Conservation (phyloP, 1,140 invertebrate genomes). For the Philaenus spumarius region DNA sequence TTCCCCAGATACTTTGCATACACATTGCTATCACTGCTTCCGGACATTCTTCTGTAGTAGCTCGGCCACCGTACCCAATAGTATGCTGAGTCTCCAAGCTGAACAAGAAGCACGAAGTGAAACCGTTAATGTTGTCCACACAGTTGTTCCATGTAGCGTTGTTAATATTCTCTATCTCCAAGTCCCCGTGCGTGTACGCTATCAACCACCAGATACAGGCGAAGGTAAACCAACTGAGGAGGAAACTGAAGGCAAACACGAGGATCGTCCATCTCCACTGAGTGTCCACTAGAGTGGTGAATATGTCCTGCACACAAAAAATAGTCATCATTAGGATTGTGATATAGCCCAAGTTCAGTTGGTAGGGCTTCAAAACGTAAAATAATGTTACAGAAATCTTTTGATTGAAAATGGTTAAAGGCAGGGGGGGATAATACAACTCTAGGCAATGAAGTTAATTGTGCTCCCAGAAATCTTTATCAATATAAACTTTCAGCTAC, state of each 20-base stretch:
- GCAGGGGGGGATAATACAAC: too few species aligned
- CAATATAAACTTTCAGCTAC: too few species aligned
- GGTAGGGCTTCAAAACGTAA: too few species aligned
- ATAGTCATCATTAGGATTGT: too few species aligned
- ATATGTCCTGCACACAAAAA: conserved; percentile 56
- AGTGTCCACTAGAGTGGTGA: conserved; percentile 79
- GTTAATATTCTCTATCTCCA: conserved; percentile 47
- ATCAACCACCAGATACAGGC: conserved; percentile 92
- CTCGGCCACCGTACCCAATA: conserved; percentile 63
- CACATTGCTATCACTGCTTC: conserved; percentile 97
- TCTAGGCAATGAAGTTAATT: too few species aligned
- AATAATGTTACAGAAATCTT: too few species aligned
- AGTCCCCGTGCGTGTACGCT: conserved; percentile 84
- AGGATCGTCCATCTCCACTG: conserved; percentile 97
- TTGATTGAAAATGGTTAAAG: too few species aligned
- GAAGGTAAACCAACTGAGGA: conserved; percentile 88
- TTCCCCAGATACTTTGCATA: conserved; percentile 91
- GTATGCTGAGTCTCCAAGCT: conserved; percentile 90
- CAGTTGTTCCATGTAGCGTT: conserved; percentile 68
- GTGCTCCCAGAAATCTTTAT: too few species aligned
- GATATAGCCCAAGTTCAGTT: too few species aligned
- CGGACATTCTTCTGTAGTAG: conserved; percentile 91
- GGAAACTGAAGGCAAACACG: conserved; percentile 85
- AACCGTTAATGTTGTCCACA: conserved; percentile 70
- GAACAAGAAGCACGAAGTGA: conserved; percentile 84